These are phyloP conservation scores for Muscicapa striata DNA, from an alignment of 2,797 vertebrate genomes.

Conservation along the genomic window DNA sequence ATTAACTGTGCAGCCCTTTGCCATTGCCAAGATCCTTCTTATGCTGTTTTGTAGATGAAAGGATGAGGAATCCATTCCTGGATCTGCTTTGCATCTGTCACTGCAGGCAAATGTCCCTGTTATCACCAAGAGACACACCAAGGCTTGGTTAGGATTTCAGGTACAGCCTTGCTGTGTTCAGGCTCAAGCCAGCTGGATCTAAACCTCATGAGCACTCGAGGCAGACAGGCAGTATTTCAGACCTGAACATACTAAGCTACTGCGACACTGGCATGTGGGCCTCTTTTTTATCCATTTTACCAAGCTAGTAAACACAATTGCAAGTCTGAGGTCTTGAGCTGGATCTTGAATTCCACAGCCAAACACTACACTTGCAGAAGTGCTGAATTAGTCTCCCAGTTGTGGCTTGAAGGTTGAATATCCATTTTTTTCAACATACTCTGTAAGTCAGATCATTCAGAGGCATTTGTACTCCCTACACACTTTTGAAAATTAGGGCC, in stretches of 20 bases:
- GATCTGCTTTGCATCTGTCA: slow-evolving; percentile 16
- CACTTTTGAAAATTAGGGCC: neutral
- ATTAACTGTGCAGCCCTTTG: neutral
- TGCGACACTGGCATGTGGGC: neutral
- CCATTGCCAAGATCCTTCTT: neutral
- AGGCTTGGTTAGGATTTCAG: neutral
- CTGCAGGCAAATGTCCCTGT: neutral
- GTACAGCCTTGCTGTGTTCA: neutral
- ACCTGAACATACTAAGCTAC: neutral
- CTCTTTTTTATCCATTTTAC: neutral
- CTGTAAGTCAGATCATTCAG: neutral
- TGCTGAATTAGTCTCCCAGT: neutral
- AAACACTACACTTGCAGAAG: neutral
- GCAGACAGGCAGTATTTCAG: neutral
- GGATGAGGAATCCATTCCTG: neutral
- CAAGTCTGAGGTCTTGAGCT: neutral
- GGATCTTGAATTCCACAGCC: neutral
- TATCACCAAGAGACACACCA: slow-evolving; percentile 20
- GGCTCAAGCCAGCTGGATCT: neutral
- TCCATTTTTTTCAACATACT: neutral
- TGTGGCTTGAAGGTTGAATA: neutral
- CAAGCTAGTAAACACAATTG: neutral
- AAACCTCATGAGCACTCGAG: neutral
- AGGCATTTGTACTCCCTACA: neutral
- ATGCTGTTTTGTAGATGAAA: slow-evolving; percentile 29